Percentiles rank a stretch among this genome's conserved stretches.
Conservation (phyloP, 2,113 vertebrate genomes). For the Panthera uncia region DNA sequence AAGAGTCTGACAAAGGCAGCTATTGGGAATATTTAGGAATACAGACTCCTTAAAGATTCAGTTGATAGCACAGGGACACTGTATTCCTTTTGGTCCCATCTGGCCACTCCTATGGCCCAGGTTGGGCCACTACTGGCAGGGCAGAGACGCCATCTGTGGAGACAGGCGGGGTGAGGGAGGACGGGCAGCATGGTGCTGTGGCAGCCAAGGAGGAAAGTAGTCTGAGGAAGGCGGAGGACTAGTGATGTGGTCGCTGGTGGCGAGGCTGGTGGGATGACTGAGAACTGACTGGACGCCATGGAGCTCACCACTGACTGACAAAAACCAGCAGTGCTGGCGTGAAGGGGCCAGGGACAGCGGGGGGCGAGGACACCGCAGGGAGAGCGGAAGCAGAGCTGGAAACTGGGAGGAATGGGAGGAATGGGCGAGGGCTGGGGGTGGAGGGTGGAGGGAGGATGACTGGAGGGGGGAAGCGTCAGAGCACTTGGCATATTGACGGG, state of each 20-base stretch:
- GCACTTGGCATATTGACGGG: fast-evolving
- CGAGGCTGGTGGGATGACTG: fast-evolving
- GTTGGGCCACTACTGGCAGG: not conserved
- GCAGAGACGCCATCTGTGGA: fast-evolving
- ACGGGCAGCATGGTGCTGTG: fast-evolving
- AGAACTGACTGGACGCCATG: fast-evolving
- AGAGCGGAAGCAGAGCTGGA: not conserved
- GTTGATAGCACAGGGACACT: not conserved
- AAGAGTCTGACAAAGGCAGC: not conserved
- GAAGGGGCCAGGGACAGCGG: too few relatives aligned
- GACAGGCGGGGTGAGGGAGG: fast-evolving
- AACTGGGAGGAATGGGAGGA: not conserved
- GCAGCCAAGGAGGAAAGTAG: not conserved
- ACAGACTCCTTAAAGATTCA: not conserved
- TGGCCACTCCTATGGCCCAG: not conserved
- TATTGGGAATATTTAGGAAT: not conserved
- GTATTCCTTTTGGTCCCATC: not conserved
- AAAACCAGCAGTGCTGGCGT: not conserved
- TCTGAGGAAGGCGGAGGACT: not conserved
- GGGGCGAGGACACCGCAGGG: not conserved
- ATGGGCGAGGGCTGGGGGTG: not conserved
- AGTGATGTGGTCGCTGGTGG: fast-evolving
- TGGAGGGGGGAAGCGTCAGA: not conserved
- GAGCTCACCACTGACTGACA: not conserved
- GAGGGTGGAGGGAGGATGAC: not conserved